phyloP scores from a whole-genome alignment of 2,113 vertebrate genomes.

The Alosa alosa region DNA sequence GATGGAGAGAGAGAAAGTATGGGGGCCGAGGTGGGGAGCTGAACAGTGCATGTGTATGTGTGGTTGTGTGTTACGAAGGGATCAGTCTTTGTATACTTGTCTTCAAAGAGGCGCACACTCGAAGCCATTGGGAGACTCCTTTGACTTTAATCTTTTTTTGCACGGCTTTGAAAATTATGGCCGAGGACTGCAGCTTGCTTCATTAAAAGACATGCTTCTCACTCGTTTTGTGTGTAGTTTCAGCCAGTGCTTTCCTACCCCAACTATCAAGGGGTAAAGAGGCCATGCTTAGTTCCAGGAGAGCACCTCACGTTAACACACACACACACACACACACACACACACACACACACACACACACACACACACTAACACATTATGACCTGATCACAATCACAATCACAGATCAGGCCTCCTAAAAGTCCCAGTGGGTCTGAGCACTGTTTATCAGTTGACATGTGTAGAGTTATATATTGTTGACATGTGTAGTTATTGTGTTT shows the following conservation, averaged over 20 bases:
- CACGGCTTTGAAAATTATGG: slow-evolving; percentile 81
- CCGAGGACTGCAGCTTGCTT: slow-evolving; percentile 78
- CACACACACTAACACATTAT: neutral
- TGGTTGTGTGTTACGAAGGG: slow-evolving; percentile 28
- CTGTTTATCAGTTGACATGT: too few relatives aligned
- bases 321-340: slow-evolving; percentile 35
- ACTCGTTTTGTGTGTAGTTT: slow-evolving; percentile 75
- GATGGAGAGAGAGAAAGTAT: neutral
- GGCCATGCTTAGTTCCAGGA: neutral
- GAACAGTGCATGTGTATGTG: slow-evolving; percentile 42
- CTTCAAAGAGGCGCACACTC: slow-evolving; percentile 80
- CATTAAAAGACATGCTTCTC: slow-evolving; percentile 81
- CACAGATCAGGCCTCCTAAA: neutral
- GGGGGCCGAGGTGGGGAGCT: neutral
- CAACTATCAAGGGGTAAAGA: slow-evolving; percentile 10
- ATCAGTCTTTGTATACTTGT: slow-evolving; percentile 75
- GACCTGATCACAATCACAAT: slow-evolving; percentile 19
- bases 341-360: slow-evolving; percentile 13
- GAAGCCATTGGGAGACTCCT: slow-evolving; percentile 82
- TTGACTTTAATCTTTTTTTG: slow-evolving; percentile 80
- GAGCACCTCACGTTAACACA: neutral
- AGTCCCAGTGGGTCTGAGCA: neutral
- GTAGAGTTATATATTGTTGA: too few relatives aligned
- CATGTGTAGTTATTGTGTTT: too few relatives aligned
- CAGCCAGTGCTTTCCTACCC: slow-evolving; percentile 67